phyloP scores from a whole-genome alignment of 2,113 vertebrate genomes.

The Periophthalmodon schlosseri region DNA sequence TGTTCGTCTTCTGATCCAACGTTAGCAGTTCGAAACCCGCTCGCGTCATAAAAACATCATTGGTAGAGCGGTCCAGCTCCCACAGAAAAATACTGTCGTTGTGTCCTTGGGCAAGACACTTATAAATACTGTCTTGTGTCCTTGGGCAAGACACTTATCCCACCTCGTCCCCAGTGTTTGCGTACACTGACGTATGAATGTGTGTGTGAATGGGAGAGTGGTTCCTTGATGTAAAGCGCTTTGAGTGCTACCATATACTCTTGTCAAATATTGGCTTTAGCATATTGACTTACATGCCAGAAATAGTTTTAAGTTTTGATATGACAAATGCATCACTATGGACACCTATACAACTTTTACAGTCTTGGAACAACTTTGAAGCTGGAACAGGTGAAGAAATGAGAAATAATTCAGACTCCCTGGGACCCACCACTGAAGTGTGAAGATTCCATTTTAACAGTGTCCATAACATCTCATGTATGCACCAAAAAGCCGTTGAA shows the following conservation, averaged over 20 bases:
- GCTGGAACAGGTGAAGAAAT: not conserved
- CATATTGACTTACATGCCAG: not conserved
- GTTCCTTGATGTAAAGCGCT: too few species aligned
- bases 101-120: too few species aligned
- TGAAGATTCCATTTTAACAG: not conserved
- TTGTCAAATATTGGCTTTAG: not conserved
- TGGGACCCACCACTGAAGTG: not conserved
- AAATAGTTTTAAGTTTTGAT: not conserved
- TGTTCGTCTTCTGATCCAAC: too few species aligned
- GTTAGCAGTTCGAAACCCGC: too few species aligned
- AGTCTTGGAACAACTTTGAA: not conserved
- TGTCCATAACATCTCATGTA: not conserved
- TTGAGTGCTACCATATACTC: not conserved
- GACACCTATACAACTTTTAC: not conserved
- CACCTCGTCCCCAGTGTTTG: too few species aligned
- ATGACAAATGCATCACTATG: not conserved
- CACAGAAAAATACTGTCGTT: too few species aligned
- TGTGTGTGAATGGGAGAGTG: too few species aligned
- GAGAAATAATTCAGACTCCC: not conserved
- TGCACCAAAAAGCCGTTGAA: not conserved
- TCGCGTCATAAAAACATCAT: too few species aligned
- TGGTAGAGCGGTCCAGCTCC: too few species aligned
- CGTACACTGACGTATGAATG: too few species aligned
- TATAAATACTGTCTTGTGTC: too few species aligned
- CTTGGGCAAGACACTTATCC: too few species aligned